Percentiles rank a stretch among this genome's conserved stretches.
These are phyloP conservation scores for Peucedramus taeniatus DNA, from an alignment of 2,113 vertebrate genomes.

Conservation along the genomic window DNA sequence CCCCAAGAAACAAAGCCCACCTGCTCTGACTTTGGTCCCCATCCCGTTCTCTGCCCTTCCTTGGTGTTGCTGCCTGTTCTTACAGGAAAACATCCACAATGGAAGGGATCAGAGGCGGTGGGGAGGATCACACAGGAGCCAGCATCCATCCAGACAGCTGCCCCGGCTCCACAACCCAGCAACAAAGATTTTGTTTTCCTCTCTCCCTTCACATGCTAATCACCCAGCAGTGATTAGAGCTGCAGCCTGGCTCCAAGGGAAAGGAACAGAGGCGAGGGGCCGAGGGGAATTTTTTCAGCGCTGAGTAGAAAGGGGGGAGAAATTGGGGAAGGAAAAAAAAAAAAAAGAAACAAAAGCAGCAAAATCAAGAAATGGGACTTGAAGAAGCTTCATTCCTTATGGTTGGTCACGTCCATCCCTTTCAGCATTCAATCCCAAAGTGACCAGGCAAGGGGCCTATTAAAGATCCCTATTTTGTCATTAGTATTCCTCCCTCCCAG, in stretches of 20 bases:
- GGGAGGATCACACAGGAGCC: not conserved
- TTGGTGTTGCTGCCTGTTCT: not conserved
- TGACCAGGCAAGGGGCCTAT: not conserved
- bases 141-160: not conserved
- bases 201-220: slow-evolving; percentile 32
- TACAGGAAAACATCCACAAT: not conserved
- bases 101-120: not conserved
- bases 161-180: not conserved
- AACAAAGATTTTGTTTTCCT: slow-evolving; percentile 47
- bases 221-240: not conserved
- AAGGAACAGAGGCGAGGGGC: not conserved
- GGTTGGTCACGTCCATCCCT: not conserved
- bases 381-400: slow-evolving; percentile 22
- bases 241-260: not conserved
- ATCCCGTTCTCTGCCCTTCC: not conserved
- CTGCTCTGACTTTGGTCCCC: not conserved
- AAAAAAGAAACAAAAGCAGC: not conserved
- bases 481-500: slow-evolving; percentile 27
- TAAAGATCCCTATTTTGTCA: not conserved
- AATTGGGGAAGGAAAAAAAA: not conserved
- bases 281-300: not conserved
- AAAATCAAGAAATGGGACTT: not conserved
- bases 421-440: slow-evolving; percentile 10
- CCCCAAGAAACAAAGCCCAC: not conserved
- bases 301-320: not conserved